phyloP scores from a whole-genome alignment of 2,113 vertebrate genomes.

The Bufo gargarizans region DNA sequence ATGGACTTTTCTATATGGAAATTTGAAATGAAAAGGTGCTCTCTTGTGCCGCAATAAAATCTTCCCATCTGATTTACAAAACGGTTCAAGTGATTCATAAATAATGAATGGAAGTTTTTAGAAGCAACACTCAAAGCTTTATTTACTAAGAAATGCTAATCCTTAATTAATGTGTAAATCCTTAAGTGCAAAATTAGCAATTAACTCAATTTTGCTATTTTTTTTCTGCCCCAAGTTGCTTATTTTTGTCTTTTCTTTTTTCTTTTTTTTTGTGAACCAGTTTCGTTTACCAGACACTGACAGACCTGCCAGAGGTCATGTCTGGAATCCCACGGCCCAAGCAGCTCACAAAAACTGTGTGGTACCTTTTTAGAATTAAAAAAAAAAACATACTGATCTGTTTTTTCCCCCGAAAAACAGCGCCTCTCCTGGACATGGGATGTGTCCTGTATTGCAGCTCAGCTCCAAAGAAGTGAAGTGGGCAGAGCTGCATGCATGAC shows the following conservation, averaged over 20 bases:
- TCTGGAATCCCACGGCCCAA: background rate
- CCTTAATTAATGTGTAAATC: slow-evolving; percentile 43
- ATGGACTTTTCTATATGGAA: slow-evolving; percentile 18
- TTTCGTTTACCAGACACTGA: background rate
- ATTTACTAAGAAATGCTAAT: slow-evolving; percentile 46
- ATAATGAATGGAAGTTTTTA: slow-evolving; percentile 45
- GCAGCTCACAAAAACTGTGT: background rate
- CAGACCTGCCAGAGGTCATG: background rate
- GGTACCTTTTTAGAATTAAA: background rate
- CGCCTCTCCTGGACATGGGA: too few relatives aligned
- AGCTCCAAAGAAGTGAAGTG: too few relatives aligned
- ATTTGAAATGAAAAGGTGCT: slow-evolving; percentile 1
- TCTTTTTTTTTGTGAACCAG: background rate
- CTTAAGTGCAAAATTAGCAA: slow-evolving; percentile 46
- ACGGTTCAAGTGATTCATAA: slow-evolving; percentile 42
- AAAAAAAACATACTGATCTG: too few relatives aligned
- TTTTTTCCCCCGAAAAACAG: too few relatives aligned
- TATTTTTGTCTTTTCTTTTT: slow-evolving; percentile 16
- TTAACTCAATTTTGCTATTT: slow-evolving; percentile 39
- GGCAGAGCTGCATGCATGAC: too few relatives aligned
- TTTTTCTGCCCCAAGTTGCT: slow-evolving; percentile 6
- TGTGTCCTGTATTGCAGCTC: too few relatives aligned
- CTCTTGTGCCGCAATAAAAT: slow-evolving; percentile 4
- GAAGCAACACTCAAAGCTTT: slow-evolving; percentile 41
- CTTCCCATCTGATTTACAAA: slow-evolving; percentile 34